These are phyloP conservation scores for Adelognathus sp. DNA, from an alignment of 2,888 invertebrate species.

Conservation along the genomic window DNA sequence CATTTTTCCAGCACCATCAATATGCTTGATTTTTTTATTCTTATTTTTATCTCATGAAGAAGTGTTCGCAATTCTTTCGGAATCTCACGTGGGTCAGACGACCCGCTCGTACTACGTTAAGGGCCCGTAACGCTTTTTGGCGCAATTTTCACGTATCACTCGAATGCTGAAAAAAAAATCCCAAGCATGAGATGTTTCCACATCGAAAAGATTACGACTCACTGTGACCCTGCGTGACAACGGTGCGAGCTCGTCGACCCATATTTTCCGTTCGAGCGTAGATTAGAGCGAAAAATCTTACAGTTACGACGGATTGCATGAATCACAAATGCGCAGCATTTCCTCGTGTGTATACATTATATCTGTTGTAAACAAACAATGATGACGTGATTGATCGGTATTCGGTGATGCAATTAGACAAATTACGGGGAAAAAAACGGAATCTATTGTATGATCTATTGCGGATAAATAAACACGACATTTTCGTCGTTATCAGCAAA, in stretches of 20 bases:
- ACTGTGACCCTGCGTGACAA: too few relatives aligned
- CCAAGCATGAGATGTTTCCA: too few relatives aligned
- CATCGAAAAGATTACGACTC: too few relatives aligned
- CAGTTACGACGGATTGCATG: neutral
- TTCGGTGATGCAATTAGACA: neutral
- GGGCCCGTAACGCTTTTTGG: too few relatives aligned
- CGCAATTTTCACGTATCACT: too few relatives aligned
- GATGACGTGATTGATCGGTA: neutral
- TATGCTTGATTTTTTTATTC: too few relatives aligned
- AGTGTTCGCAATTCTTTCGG: too few relatives aligned
- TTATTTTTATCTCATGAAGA: too few relatives aligned
- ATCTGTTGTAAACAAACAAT: slow-evolving; percentile 4
- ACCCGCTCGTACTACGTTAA: too few relatives aligned
- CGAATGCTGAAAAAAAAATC: too few relatives aligned
- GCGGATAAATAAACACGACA: neutral
- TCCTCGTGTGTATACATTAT: neutral
- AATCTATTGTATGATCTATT: neutral
- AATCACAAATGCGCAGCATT: slow-evolving; percentile 25
- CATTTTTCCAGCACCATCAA: too few relatives aligned
- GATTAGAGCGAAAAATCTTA: neutral
- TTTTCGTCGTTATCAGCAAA: neutral
- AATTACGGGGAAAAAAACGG: neutral
- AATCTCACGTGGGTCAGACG: too few relatives aligned
- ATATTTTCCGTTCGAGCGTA: neutral
- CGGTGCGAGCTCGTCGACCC: neutral